These are phyloP conservation scores for Conops quadrifasciatus DNA, from an alignment of 2,888 invertebrate genomes.

Conservation along the genomic window DNA sequence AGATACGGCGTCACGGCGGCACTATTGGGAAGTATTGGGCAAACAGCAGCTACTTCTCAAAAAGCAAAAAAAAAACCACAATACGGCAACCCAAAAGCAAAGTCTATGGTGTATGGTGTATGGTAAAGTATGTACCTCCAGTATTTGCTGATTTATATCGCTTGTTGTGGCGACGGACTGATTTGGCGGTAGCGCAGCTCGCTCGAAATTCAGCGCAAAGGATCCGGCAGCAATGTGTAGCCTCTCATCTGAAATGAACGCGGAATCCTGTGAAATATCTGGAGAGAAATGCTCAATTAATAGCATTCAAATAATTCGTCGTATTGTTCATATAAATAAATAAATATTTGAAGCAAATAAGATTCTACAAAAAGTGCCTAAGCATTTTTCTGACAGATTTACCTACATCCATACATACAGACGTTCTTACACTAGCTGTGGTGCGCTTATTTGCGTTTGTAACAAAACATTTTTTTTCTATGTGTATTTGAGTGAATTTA, in stretches of 20 bases:
- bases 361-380: neutral
- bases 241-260: slow-evolving; percentile 58
- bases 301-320: neutral
- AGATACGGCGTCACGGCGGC: neutral
- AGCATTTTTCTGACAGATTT: neutral
- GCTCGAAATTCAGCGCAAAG: slow-evolving; percentile 59
- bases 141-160: slow-evolving; percentile 65
- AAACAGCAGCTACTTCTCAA: too few relatives aligned
- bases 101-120: too few relatives aligned
- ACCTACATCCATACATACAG: too few relatives aligned
- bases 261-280: slow-evolving; percentile 65
- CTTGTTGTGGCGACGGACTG: slow-evolving; percentile 40
- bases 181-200: slow-evolving; percentile 37
- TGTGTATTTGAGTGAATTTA: slow-evolving; percentile 32
- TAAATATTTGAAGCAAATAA: neutral
- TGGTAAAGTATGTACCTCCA: too few relatives aligned
- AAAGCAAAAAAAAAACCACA: too few relatives aligned
- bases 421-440: neutral
- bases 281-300: slow-evolving; percentile 42
- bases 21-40: too few relatives aligned
- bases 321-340: neutral
- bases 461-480: slow-evolving; percentile 15
- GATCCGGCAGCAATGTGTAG: slow-evolving; percentile 61
- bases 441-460: neutral
- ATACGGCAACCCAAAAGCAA: too few relatives aligned